Conservation (phyloP, 2,113 vertebrate genomes). For the Pristiophorus japonicus region DNA sequence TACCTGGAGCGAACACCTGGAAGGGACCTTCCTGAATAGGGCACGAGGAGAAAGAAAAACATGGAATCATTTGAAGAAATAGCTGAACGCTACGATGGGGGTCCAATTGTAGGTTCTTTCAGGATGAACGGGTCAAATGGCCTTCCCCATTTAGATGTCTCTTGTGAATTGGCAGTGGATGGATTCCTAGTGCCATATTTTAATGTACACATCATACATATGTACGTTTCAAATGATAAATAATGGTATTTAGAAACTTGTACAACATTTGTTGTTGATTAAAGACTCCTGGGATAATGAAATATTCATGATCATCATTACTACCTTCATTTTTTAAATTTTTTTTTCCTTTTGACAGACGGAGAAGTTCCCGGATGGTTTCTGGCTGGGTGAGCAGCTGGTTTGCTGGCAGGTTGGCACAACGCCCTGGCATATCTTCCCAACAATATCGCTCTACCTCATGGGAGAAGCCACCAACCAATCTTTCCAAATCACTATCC, state of each 20-base stretch:
- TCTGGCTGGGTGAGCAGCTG: conserved; percentile 95
- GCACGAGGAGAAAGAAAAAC: background rate
- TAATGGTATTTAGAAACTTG: background rate
- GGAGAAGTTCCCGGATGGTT: conserved; percentile 87
- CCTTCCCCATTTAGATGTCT: background rate
- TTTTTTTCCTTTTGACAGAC: conserved; percentile 60
- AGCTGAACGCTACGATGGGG: background rate
- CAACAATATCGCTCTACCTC: conserved; percentile 87
- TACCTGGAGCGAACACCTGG: background rate
- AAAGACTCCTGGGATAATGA: background rate
- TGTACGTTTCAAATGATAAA: conserved; percentile 32
- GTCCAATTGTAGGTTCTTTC: background rate
- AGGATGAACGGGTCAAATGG: background rate
- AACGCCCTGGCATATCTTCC: conserved; percentile 97
- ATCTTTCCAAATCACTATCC: conserved; percentile 94
- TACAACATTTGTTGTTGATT: conserved; percentile 31
- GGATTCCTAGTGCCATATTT: background rate
- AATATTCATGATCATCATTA: conserved; percentile 22
- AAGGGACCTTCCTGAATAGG: background rate
- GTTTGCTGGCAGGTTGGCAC: conserved; percentile 95
- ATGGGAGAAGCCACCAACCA: conserved; percentile 95
- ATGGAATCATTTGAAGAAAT: background rate
- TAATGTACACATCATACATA: background rate
- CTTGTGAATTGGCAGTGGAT: background rate
- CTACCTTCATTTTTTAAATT: background rate